Conservation (phyloP, 2,888 invertebrate genomes). For the Nomada flava region DNA sequence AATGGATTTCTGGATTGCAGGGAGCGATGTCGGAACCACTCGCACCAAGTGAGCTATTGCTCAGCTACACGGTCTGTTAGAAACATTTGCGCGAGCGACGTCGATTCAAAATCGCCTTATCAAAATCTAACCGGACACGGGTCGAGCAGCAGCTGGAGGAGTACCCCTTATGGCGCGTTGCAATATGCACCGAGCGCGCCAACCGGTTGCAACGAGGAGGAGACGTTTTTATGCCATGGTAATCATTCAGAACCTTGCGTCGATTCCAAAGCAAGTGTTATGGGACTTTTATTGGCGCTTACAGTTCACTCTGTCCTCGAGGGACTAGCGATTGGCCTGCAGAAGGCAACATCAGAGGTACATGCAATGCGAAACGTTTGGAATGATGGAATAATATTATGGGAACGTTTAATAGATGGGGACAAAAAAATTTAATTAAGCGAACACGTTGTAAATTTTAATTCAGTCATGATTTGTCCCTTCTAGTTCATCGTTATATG, state of each 20-base stretch:
- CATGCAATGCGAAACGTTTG: slow-evolving; percentile 13
- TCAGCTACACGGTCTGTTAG: slow-evolving; percentile 32
- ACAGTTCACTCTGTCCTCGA: slow-evolving; percentile 92
- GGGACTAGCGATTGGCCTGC: slow-evolving; percentile 93
- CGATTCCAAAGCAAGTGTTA: slow-evolving; percentile 87
- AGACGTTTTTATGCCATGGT: slow-evolving; percentile 87
- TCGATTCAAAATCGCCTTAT: slow-evolving; percentile 52
- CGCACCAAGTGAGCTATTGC: slow-evolving; percentile 47
- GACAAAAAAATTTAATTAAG: too few species aligned
- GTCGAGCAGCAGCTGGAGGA: slow-evolving; percentile 25
- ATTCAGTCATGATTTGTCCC: too few species aligned
- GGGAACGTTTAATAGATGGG: too few species aligned
- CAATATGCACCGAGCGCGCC: slow-evolving; percentile 46
- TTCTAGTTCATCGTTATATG: too few species aligned
- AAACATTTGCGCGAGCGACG: slow-evolving; percentile 34
- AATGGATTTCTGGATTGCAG: slow-evolving; percentile 37
- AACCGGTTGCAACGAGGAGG: slow-evolving; percentile 82
- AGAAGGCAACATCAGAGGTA: slow-evolving; percentile 88
- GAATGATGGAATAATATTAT: background rate
- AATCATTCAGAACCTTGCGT: slow-evolving; percentile 88
- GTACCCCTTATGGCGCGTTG: slow-evolving; percentile 61
- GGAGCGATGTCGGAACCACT: slow-evolving; percentile 42
- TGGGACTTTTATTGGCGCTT: slow-evolving; percentile 90
- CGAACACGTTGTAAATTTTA: too few species aligned
- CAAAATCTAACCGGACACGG: slow-evolving; percentile 35